Conservation (phyloP, 2,797 vertebrate species). For the Sus cebifrons region DNA sequence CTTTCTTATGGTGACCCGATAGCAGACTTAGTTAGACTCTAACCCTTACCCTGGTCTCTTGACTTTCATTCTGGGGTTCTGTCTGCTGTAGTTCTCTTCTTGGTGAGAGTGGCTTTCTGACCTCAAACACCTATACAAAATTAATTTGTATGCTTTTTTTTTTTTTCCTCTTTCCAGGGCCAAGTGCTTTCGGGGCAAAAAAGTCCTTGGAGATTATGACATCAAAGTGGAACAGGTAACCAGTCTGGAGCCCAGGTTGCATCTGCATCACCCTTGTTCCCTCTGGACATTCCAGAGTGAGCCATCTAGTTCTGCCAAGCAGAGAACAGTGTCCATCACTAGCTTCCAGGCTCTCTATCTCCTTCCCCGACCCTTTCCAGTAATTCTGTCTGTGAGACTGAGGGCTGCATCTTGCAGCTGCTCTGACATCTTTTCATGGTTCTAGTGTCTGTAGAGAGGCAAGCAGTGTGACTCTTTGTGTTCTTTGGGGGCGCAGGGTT, state of each 20-base stretch:
- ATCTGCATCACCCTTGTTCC: background rate
- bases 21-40: background rate
- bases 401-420: background rate
- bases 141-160: constrained; percentile 7
- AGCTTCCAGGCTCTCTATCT: background rate
- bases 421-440: background rate
- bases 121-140: constrained; percentile 36
- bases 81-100: background rate
- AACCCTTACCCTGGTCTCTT: background rate
- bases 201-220: constrained; percentile 96
- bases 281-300: constrained; percentile 7
- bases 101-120: constrained; percentile 11
- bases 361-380: background rate
- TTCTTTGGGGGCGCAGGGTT: background rate
- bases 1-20: background rate
- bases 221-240: constrained; percentile 98
- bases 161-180: constrained; percentile 91
- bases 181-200: constrained; percentile 98
- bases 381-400: background rate
- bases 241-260: background rate
- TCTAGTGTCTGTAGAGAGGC: background rate
- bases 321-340: background rate
- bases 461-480: background rate
- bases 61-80: background rate
- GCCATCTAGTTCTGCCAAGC: background rate